Conservation (phyloP, 2,113 vertebrate genomes). For the Gallinago media region DNA sequence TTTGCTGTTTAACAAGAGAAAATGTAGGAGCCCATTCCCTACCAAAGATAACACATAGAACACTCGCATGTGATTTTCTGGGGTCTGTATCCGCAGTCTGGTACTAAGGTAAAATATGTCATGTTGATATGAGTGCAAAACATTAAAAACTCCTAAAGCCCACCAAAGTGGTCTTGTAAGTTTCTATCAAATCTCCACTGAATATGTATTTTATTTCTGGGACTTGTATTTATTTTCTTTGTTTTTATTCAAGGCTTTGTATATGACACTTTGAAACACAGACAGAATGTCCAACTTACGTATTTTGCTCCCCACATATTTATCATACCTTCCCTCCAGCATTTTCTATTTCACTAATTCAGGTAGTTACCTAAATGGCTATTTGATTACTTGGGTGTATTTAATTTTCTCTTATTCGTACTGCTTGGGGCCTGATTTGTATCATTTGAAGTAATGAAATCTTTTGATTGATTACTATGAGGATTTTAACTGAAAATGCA, state of each 20-base stretch:
- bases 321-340: background rate
- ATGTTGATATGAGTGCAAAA: background rate
- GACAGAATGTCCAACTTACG: background rate
- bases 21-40: background rate
- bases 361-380: background rate
- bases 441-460: background rate
- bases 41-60: background rate
- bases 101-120: background rate
- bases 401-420: background rate
- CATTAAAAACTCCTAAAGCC: background rate
- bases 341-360: background rate
- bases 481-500: background rate
- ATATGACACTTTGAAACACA: background rate
- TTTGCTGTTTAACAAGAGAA: background rate
- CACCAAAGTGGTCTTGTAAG: background rate
- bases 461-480: background rate
- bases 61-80: background rate
- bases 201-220: background rate
- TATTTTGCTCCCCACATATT: accelerated
- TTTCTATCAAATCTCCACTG: background rate
- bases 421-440: background rate
- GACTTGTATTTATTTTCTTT: background rate
- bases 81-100: background rate
- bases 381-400: background rate
- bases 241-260: background rate